Conservation (phyloP, 2,888 invertebrate genomes). For the Leptinotarsa peninsularis region DNA sequence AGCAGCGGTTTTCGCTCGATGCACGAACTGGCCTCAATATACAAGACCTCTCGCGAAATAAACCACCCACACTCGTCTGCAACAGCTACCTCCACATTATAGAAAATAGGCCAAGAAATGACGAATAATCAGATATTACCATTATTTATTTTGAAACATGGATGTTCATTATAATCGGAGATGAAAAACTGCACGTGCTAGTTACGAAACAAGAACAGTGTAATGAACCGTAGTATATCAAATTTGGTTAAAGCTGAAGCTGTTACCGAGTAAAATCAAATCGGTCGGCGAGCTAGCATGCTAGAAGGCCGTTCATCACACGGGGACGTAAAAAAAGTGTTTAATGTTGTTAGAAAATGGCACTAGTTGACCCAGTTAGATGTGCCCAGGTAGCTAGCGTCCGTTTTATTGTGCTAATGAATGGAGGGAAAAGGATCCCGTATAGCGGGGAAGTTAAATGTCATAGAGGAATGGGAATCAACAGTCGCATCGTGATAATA, state of each 20-base stretch:
- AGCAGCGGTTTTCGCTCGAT: not conserved
- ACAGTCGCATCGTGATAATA: not conserved
- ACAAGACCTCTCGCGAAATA: not conserved
- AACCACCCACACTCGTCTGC: not conserved
- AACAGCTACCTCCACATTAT: not conserved
- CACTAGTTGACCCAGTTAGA: slow-evolving; percentile 46
- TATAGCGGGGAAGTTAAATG: slow-evolving; percentile 11
- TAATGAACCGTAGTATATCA: slow-evolving; percentile 37
- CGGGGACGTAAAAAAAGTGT: slow-evolving; percentile 49
- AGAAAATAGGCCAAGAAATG: slow-evolving; percentile 8
- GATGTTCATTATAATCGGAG: slow-evolving; percentile 2
- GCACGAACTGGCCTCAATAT: not conserved
- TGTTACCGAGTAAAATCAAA: slow-evolving; percentile 30
- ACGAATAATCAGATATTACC: slow-evolving; percentile 7
- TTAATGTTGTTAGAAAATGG: slow-evolving; percentile 47
- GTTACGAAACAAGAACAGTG: slow-evolving; percentile 28
- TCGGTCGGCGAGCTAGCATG: slow-evolving; percentile 49
- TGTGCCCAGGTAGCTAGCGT: slow-evolving; percentile 17
- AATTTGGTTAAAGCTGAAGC: slow-evolving; percentile 27
- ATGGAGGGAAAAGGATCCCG: slow-evolving; percentile 24
- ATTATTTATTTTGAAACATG: not conserved
- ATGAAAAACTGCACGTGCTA: slow-evolving; percentile 10
- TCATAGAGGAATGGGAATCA: slow-evolving; percentile 7
- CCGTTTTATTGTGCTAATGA: slow-evolving; percentile 40
- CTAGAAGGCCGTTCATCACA: slow-evolving; percentile 46